Base-by-base conservation (phyloP, 2,113 vertebrate species). In the Glaucidium brasilianum region DNA sequence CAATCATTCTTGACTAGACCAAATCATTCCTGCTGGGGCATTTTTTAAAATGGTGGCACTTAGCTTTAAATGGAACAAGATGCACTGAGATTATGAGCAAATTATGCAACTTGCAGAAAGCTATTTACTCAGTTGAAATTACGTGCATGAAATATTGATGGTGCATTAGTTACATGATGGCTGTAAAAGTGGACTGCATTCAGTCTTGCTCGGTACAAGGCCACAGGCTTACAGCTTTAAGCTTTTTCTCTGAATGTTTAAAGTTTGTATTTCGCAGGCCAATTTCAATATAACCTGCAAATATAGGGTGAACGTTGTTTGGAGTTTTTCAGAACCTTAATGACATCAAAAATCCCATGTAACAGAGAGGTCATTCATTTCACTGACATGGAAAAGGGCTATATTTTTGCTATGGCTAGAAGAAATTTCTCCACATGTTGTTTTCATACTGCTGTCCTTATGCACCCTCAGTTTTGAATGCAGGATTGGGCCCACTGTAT, bases 51-150 rank as follows among this genome's bases (percentile, higher is more conserved):
- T 64, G 59, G 82, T 17, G 55, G 39, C 72, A 96, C 74, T 94
- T 95, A 90, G 62, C 77, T 83, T 97, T 92, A 88, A 95, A 96
- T 88, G 59, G 93, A 94, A 88, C 34, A 90, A 85, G 90, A 91
- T 4, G 0, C 92, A 91, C 73, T 50, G 90, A 96, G 79, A 93
- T 96, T 87, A 97, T 95, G 77, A 96, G 90, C 80, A 84, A 90
- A 97, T 97, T 97, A 97, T 56, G 67, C 77, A 62, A 88, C 71
- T 88, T 50, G 18, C 39, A 79, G 67, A 95, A 92, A 95, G 80
- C 92, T 94, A 90, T 89, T 89, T 97, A 90, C 68, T 78, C 90
- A 81, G 71, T 91, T 75, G 74, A 82, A 95, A 90, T 95, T 71
- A 69, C 30, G 29, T 43, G 60, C 41, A 79, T 91, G 79, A 95